Base-by-base conservation (phyloP, 1,140 invertebrate genomes). In the Hycleus cichorii region DNA sequence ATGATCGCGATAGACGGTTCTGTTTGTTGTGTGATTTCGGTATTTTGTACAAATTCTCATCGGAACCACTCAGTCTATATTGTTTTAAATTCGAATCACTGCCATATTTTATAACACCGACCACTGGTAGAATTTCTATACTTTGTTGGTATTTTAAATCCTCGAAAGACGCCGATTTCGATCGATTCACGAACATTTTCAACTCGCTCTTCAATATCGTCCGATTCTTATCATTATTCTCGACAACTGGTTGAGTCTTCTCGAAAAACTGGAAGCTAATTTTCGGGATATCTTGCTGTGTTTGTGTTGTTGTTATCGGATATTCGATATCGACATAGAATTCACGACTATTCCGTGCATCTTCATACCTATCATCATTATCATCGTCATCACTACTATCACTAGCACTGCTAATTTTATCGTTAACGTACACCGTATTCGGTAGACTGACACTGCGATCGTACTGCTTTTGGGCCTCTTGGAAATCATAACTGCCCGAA, bases 181-280 rank as follows among this genome's bases (percentile, higher is more conserved):
- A 32, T 32, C 4, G 32, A 32, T 32, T 32, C 4, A 32, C 32
- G 4, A 32, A 32, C 32, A 68, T 64, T 49, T 64, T 47, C 4
- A 70, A 27, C 32, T 70, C 63, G 39, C 59, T 67, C 47, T 60
- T 65, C 3, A 24, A 40, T 51, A 42, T 7, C 27, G 50, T 12
- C 8, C 9, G 25, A 11, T 59, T 43, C 38, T 59, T 60, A 43
- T 64, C 52, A 9, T 59, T 38, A 11, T n/a, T 58, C 8, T 55
- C 49, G 45, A 5, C 50, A 2, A 51, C 59, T 56, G 48, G 26
- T 39, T 57, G 53, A 9, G 55, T 44, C 45, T 58, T 55, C 18
- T 71, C 69, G 40, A 68, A 66, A 55, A 74, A 73, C 24, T 69
- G 70, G 51, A 74, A 74, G 50, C 68, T 71, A 39, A 74, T 74